These are phyloP conservation scores for Anableps anableps DNA, from an alignment of 2,797 vertebrate genomes.

Conservation along the genomic window DNA sequence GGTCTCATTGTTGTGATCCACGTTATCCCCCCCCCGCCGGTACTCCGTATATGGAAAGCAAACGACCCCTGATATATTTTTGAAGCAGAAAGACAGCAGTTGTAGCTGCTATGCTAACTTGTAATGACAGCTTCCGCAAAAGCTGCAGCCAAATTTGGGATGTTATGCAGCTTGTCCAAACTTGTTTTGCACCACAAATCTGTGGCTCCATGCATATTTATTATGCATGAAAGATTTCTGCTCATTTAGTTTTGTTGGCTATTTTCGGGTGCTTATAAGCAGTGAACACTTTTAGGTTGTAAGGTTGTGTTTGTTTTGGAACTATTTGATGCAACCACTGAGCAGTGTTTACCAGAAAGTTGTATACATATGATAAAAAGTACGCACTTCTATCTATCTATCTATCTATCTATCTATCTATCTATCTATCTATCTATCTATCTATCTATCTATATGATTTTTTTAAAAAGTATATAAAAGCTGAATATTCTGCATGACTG, in stretches of 20 bases:
- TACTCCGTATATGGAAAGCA: not conserved
- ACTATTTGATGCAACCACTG: not conserved
- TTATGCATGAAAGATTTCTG: not conserved
- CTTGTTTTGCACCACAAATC: not conserved
- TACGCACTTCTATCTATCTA: not conserved
- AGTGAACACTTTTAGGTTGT: not conserved
- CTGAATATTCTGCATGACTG: not conserved
- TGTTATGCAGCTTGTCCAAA: conserved; percentile 22
- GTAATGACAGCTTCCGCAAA: conserved; percentile 68
- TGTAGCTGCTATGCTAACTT: conserved; percentile 33
- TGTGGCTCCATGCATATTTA: not conserved
- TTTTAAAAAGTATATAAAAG: not conserved
- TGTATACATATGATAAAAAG: not conserved
- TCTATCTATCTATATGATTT: too few species aligned
- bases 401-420: too few species aligned
- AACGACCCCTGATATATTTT: not conserved
- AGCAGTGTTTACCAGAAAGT: not conserved
- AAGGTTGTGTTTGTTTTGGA: conserved; percentile 27
- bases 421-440: too few species aligned
- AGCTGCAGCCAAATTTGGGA: conserved; percentile 25
- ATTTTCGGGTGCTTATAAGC: not conserved
- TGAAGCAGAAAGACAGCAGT: not conserved
- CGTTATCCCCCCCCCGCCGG: conserved; percentile 23
- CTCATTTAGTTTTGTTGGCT: too few species aligned
- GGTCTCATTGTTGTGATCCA: conserved; percentile 44